Conservation (phyloP, 2,797 vertebrate genomes). For the Mormyrus hasselquistii region DNA sequence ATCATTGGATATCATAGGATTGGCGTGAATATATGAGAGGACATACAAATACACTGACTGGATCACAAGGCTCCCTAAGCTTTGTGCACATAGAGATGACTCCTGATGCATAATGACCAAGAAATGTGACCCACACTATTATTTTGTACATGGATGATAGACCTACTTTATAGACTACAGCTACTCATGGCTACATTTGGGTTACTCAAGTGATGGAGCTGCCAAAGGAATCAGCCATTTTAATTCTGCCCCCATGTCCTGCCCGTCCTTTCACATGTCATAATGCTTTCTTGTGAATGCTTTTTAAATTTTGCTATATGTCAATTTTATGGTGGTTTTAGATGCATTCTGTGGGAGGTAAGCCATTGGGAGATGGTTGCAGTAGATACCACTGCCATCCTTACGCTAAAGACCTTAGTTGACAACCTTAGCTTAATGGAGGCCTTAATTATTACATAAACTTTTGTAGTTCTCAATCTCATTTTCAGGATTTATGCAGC, state of each 20-base stretch:
- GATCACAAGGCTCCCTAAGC: neutral
- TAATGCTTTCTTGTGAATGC: neutral
- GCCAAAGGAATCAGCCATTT: constrained; percentile 13
- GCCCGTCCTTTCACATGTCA: neutral
- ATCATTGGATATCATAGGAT: neutral
- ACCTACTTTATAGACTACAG: neutral
- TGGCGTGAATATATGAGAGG: neutral
- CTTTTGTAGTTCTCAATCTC: constrained; percentile 40
- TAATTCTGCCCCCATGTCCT: neutral
- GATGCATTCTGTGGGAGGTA: neutral
- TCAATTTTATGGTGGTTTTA: constrained; percentile 1
- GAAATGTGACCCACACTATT: neutral
- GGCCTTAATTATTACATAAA: constrained; percentile 28
- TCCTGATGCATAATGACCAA: neutral
- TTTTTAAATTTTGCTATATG: constrained; percentile 3
- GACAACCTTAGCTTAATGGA: neutral
- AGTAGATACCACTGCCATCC: neutral
- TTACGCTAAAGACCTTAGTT: neutral
- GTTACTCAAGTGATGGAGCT: neutral
- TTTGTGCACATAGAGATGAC: neutral
- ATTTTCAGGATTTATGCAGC: neutral
- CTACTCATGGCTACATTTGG: neutral
- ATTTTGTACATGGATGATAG: neutral
- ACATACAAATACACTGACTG: neutral
- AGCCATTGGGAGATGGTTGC: neutral